Evolutionary conservation across 2,888 invertebrate species (phyloP), one percentile per base, ranked within the genome.

Genomic region (Drosophila hamatofila): DNA sequence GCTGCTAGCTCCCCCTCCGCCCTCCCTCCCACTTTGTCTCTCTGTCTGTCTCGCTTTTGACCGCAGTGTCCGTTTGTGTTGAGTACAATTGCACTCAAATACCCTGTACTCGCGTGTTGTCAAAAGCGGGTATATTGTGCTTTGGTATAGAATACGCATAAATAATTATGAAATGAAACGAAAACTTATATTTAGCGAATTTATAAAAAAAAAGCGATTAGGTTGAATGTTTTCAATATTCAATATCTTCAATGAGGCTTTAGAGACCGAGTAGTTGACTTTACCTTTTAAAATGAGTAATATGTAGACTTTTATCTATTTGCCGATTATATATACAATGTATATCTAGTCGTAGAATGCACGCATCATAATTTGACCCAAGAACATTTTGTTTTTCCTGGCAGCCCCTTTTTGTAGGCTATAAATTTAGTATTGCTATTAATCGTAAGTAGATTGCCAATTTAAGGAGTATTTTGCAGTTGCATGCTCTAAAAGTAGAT

Each of bases 1-100:
- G n/a, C 27, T 33, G 7, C 11, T 18, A 25, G 7, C 46, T 3
- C 23, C 59, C 23, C 23, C 18, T 1, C 16, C 7, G 30, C 12
- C 25, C 21, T 18, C 5, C 23, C 39, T 60, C 14, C 12, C 21
- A 5, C 21, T 9, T 5, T 33, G 21, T 21, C 30, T 27, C n/a
- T 42, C n/a, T 8, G 14, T 33, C 49, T 30, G 18, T 35, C 51
- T 35, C 33, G 14, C 33, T 33, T 49, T 51, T 52, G n/a, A 48
- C 37, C 33, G 23, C 37, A 54, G 35, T 21, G 59, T 49, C 39
- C 42, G 62, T 39, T 49, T 52, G 21, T 18, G 46, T 42, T 33
- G 27, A 39, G 61, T 49, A 23, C 60, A 39, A 51, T 14, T 58
- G 49, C 55, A 60, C 49, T 61, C 48, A 55, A 52, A 18, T 58